Evolutionary conservation across 2,888 invertebrate species (phyloP).

Genomic region (Hypercompe scribonia): DNA sequence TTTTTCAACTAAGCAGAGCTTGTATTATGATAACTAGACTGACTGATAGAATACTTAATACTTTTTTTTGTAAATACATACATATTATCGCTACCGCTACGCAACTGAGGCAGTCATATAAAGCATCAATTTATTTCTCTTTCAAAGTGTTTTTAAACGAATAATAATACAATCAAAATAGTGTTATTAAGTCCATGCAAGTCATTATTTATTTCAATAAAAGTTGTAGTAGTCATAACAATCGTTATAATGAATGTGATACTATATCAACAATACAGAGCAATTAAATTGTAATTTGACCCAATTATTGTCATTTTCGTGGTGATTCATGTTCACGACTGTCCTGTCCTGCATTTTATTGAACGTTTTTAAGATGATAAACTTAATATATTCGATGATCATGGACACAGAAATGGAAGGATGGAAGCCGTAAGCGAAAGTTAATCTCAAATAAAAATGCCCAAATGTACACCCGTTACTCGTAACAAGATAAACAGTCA

Average conservation of each 20-base stretch:
- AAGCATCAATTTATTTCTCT: not conserved
- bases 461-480: not conserved
- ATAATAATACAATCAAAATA: constrained; percentile 11
- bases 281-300: constrained; percentile 25
- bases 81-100: no score
- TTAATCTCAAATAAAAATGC: constrained; percentile 5
- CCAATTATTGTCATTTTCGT: constrained; percentile 15
- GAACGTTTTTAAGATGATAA: not conserved
- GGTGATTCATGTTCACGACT: constrained; percentile 10
- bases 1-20: no score
- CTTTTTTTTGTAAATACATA: no score
- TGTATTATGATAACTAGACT: no score
- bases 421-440: not conserved
- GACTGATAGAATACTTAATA: no score
- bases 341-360: not conserved
- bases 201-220: constrained; percentile 24
- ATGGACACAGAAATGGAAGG: no score
- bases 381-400: not conserved
- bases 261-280: constrained; percentile 9
- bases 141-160: constrained; percentile 1
- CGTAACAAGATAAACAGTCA: constrained; percentile 1
- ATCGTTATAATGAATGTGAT: constrained; percentile 22
- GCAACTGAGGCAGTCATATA: no score
- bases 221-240: constrained; percentile 16
- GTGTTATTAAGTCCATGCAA: constrained; percentile 10